Percentiles rank a stretch among this genome's conserved stretches.
Evolutionary conservation across 2,113 vertebrate genomes (phyloP).

Genomic region (Toxostoma redivivum): DNA sequence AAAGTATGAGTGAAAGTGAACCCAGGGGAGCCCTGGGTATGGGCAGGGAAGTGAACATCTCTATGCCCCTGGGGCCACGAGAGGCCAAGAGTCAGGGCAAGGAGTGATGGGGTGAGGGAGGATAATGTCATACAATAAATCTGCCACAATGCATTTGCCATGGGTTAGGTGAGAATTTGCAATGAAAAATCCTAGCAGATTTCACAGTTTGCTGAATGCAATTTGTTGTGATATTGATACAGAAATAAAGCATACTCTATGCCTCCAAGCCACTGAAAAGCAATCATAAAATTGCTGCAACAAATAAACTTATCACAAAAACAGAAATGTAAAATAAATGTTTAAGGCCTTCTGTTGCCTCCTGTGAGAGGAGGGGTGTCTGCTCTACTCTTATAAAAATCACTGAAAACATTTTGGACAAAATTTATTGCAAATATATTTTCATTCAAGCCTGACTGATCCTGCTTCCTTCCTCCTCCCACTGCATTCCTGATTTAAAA

Average conservation of each 20-base stretch:
- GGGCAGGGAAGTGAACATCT: not conserved
- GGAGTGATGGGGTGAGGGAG: not conserved
- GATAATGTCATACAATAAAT: not conserved
- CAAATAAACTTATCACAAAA: not conserved
- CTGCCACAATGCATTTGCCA: not conserved
- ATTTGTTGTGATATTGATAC: not conserved
- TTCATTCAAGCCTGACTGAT: not conserved
- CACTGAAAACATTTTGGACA: not conserved
- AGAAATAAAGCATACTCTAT: not conserved
- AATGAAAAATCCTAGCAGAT: not conserved
- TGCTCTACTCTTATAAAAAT: not conserved
- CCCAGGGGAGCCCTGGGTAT: not conserved
- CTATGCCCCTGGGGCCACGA: fast-evolving
- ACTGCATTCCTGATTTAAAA: not conserved
- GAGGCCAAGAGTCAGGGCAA: not conserved
- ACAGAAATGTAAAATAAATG: not conserved
- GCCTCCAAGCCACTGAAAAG: not conserved
- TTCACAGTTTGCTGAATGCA: not conserved
- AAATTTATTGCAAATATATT: not conserved
- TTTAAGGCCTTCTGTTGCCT: not conserved
- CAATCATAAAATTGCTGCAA: not conserved
- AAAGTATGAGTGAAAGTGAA: no score
- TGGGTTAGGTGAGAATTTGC: not conserved
- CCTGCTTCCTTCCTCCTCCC: not conserved
- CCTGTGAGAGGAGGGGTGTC: not conserved